Percentiles rank a stretch among this genome's conserved stretches.
Evolutionary conservation across 1,140 invertebrate genomes (phyloP).

Genomic region (Drosophila quadrilineata): DNA sequence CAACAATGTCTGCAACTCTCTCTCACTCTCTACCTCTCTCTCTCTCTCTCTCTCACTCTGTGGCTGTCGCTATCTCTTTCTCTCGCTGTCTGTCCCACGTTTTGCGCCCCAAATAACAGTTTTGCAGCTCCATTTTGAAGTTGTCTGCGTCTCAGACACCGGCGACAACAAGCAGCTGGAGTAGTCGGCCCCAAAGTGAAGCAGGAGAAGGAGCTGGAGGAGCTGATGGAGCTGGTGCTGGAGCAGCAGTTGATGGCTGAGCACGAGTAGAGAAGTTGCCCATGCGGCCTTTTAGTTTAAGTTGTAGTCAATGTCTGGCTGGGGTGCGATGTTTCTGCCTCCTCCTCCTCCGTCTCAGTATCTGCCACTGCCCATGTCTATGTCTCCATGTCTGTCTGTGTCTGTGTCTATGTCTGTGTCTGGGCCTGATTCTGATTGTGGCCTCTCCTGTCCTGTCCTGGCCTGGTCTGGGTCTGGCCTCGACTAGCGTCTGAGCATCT

Average conservation of each 20-base stretch:
- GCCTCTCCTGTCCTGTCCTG: too few relatives aligned
- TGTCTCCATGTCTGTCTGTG: not conserved
- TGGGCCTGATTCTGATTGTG: too few relatives aligned
- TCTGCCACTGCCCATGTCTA: not conserved
- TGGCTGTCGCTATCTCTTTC: not conserved
- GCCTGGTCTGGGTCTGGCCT: slow-evolving; percentile 28
- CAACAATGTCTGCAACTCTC: not conserved
- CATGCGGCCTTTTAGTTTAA: slow-evolving; percentile 74
- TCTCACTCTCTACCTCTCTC: not conserved
- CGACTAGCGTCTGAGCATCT: too few relatives aligned
- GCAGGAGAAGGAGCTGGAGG: too few relatives aligned
- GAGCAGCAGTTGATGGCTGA: too few relatives aligned
- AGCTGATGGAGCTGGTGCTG: too few relatives aligned
- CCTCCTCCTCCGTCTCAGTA: not conserved
- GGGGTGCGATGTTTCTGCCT: slow-evolving; percentile 7
- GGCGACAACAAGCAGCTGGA: slow-evolving; percentile 47
- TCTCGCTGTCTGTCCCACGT: not conserved
- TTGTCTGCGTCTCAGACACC: slow-evolving; percentile 75
- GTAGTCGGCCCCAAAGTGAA: too few relatives aligned
- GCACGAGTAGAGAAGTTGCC: too few relatives aligned
- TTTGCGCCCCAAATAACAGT: too few relatives aligned
- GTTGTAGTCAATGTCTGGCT: slow-evolving; percentile 53
- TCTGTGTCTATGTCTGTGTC: not conserved
- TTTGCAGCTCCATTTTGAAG: slow-evolving; percentile 64
- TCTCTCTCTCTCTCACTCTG: not conserved